Percentiles rank a stretch among this genome's conserved stretches.
phyloP scores from a whole-genome alignment of 2,113 vertebrate species.

The Bolborhynchus lineola region DNA sequence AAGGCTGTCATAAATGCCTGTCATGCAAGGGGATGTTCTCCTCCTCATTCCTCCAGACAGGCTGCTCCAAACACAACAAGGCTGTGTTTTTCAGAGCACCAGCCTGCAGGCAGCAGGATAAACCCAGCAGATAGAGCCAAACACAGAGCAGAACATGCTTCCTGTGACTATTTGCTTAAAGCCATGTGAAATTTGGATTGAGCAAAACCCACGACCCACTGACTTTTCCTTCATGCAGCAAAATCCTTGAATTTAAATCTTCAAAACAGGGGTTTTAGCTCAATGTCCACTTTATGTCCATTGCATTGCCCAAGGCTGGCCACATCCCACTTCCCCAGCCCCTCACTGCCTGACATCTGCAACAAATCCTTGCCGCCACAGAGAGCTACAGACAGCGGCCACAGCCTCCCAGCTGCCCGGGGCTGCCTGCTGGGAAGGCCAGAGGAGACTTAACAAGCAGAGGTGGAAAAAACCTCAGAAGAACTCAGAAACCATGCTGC shows the following conservation, averaged over 20 bases:
- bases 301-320: background rate
- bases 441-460: background rate
- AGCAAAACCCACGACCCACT: background rate
- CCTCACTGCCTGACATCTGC: background rate
- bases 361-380: background rate
- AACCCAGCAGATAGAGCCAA: background rate
- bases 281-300: background rate
- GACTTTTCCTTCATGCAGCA: background rate
- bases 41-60: background rate
- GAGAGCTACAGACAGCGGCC: background rate
- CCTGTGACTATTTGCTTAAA: background rate
- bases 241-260: background rate
- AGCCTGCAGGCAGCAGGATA: background rate
- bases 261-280: background rate
- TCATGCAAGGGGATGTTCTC: background rate
- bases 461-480: background rate
- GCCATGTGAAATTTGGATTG: background rate
- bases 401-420: background rate
- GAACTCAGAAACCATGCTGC: background rate
- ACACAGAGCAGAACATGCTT: background rate
- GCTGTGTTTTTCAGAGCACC: background rate
- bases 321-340: accelerated
- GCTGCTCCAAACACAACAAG: background rate
- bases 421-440: background rate
- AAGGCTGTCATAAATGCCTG: background rate